phyloP scores from a whole-genome alignment of 1,140 invertebrate genomes.

The Drosophila subobscura region DNA sequence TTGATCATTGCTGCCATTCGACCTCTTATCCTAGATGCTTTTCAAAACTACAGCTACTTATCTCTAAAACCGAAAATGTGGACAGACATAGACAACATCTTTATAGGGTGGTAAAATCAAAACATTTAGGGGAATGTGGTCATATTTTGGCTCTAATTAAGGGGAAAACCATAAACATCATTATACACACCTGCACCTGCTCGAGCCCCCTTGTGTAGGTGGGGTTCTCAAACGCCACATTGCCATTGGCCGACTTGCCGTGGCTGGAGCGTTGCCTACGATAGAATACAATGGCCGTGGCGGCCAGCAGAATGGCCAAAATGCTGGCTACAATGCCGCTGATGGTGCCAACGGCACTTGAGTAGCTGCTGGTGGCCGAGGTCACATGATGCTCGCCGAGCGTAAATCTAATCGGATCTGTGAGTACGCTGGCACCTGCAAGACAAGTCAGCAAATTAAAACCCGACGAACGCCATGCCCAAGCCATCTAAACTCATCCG shows the following conservation, averaged over 20 bases:
- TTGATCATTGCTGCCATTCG: too few species aligned
- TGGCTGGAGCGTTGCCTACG: conserved; percentile 86
- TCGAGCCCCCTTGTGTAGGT: conserved; percentile 91
- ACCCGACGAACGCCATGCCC: conserved; percentile 1
- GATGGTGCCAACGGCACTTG: conserved; percentile 86
- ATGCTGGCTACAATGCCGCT: conserved; percentile 87
- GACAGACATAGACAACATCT: too few species aligned
- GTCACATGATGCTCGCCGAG: conserved; percentile 88
- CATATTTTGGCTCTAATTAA: not conserved
- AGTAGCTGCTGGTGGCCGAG: conserved; percentile 85
- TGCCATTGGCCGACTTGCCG: conserved; percentile 85
- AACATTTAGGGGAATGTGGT: too few species aligned
- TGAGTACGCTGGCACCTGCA: conserved; percentile 89
- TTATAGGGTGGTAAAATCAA: too few species aligned
- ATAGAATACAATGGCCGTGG: conserved; percentile 87
- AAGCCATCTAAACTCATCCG: not conserved
- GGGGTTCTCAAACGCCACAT: conserved; percentile 93
- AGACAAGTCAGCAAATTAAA: conserved; percentile 70
- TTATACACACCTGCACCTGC: conserved; percentile 87
- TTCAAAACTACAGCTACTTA: too few species aligned
- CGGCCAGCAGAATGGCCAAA: conserved; percentile 87
- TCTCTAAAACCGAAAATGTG: too few species aligned
- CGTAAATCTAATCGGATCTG: conserved; percentile 89
- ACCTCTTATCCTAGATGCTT: too few species aligned
- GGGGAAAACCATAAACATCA: conserved; percentile 16